These are phyloP conservation scores for Siderastrea radians DNA, from an alignment of 92 coral and sea anemone species.

Conservation along the genomic window DNA sequence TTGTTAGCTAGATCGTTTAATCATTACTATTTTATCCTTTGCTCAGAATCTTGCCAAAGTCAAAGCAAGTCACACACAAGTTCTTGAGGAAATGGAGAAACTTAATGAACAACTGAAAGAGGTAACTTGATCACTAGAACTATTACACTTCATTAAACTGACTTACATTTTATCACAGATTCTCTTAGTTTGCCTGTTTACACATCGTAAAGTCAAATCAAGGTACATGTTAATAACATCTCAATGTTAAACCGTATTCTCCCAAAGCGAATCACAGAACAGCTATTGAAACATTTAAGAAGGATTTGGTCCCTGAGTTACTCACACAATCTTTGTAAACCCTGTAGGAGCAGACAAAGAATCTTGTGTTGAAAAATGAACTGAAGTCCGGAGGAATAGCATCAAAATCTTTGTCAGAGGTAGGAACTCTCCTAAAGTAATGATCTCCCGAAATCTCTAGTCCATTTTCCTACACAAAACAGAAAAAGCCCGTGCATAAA, in stretches of 20 bases:
- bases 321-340: neutral
- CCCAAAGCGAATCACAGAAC: too few species aligned
- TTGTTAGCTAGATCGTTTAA: neutral
- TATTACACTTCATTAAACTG: neutral
- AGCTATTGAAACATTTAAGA: too few species aligned
- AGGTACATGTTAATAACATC: too few species aligned
- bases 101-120: slow-evolving; percentile 89
- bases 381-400: slow-evolving; percentile 93
- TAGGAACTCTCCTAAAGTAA: slow-evolving; percentile 18
- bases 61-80: slow-evolving; percentile 92
- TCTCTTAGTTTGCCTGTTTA: too few species aligned
- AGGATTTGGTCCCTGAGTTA: neutral
- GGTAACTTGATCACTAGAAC: slow-evolving; percentile 44
- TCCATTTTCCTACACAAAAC: too few species aligned
- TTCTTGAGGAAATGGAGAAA: slow-evolving; percentile 95
- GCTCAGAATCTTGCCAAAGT: slow-evolving; percentile 88
- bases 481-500: too few species aligned
- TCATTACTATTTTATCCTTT: neutral
- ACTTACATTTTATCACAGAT: too few species aligned
- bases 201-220: too few species aligned
- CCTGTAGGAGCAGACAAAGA: slow-evolving; percentile 92
- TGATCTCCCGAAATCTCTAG: too few species aligned
- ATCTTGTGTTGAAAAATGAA: slow-evolving; percentile 83
- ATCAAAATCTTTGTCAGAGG: slow-evolving; percentile 92
- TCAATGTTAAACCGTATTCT: too few species aligned